Conservation (phyloP, 2,888 invertebrate species). For the Fabriciana adippe region DNA sequence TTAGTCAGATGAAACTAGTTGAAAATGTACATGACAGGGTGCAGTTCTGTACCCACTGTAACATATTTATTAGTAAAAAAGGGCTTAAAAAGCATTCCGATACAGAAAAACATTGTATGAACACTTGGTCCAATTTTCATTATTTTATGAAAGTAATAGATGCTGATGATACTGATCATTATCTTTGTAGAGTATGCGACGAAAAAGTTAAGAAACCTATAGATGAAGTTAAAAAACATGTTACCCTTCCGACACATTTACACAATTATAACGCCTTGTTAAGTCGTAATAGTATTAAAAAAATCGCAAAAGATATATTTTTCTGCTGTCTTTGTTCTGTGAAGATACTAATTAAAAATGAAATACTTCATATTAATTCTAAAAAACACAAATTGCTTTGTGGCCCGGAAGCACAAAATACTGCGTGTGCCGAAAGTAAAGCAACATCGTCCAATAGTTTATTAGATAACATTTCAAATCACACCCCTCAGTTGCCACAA, state of each 20-base stretch:
- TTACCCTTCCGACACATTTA: background rate
- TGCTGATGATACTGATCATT: conserved; percentile 1
- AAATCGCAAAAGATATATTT: background rate
- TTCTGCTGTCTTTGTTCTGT: background rate
- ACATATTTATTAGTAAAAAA: conserved; percentile 15
- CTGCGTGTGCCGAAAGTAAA: background rate
- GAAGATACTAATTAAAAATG: conserved; percentile 9
- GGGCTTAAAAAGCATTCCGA: conserved; percentile 12
- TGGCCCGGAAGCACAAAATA: too few species aligned
- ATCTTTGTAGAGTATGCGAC: conserved; percentile 31
- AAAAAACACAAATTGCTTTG: conserved; percentile 1
- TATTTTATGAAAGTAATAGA: conserved; percentile 19
- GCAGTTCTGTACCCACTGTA: conserved; percentile 26
- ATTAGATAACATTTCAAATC: background rate
- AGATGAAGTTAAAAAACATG: conserved; percentile 4
- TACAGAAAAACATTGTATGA: conserved; percentile 19
- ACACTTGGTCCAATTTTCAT: conserved; percentile 22
- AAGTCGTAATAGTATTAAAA: background rate
- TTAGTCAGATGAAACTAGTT: background rate
- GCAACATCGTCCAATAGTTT: background rate
- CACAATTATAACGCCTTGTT: conserved; percentile 1
- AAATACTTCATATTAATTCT: conserved; percentile 14
- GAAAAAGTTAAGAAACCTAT: conserved; percentile 4
- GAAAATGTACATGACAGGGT: conserved; percentile 4
- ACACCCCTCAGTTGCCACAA: background rate